Evolutionary conservation across 2,113 vertebrate genomes (phyloP).

Genomic region (Scortum barcoo): DNA sequence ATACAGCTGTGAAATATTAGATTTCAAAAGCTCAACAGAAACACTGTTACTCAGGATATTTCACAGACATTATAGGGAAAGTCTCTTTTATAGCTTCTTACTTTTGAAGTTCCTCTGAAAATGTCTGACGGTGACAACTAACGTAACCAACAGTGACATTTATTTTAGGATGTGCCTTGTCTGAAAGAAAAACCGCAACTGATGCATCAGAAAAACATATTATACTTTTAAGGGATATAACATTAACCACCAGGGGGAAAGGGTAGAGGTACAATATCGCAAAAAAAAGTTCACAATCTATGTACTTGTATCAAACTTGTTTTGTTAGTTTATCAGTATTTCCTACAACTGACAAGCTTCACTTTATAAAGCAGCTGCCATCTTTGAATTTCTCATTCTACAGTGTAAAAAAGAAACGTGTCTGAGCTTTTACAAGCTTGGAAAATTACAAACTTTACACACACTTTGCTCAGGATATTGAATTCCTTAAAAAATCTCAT

Average conservation of each 20-base stretch:
- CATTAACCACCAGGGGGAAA: not conserved
- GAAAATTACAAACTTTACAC: not conserved
- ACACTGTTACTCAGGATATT: not conserved
- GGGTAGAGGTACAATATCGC: not conserved
- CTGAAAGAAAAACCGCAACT: too few relatives aligned
- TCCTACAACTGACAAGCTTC: not conserved
- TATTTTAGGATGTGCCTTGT: not conserved
- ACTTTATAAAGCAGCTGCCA: not conserved
- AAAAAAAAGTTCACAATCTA: too few relatives aligned
- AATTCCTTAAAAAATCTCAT: not conserved
- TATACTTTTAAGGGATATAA: not conserved
- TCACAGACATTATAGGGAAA: not conserved
- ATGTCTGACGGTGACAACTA: not conserved
- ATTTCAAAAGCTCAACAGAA: not conserved
- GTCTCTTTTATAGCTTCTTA: not conserved
- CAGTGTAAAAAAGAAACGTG: not conserved
- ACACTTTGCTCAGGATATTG: not conserved
- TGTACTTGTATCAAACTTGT: too few relatives aligned
- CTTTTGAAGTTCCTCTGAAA: not conserved
- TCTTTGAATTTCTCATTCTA: not conserved
- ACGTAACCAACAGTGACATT: not conserved
- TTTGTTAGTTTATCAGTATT: not conserved
- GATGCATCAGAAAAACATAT: not conserved
- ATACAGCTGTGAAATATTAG: not conserved
- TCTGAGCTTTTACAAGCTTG: not conserved